A percentile compares a stretch with the other conserved stretches of the same genome.
phyloP scores from a whole-genome alignment of 2,888 invertebrate genomes.

The Drosophila mimetica region DNA sequence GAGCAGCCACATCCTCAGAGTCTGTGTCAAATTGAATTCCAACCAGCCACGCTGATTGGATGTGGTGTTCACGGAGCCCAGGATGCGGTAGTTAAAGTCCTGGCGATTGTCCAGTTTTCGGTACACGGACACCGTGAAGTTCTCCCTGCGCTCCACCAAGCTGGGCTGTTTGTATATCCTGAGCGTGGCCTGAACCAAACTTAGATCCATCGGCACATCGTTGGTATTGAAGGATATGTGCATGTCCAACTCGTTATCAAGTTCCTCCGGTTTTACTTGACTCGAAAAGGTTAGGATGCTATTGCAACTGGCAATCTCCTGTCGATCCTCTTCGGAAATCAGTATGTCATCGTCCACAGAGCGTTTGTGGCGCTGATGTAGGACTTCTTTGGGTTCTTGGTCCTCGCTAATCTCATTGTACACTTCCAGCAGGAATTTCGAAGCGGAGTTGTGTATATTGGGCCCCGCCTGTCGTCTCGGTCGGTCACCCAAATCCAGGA shows the following conservation, averaged over 20 bases:
- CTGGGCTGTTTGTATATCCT: conserved; percentile 88
- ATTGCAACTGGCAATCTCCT: conserved; percentile 94
- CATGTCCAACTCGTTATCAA: conserved; percentile 28
- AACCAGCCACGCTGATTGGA: conserved; percentile 92
- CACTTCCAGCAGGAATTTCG: conserved; percentile 93
- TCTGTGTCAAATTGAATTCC: conserved; percentile 91
- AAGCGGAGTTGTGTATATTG: conserved; percentile 85
- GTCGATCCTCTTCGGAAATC: conserved; percentile 91
- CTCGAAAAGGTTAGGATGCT: conserved; percentile 97
- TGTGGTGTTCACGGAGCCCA: conserved; percentile 90
- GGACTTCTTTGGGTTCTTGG: conserved; percentile 65
- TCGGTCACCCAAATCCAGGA: conserved; percentile 93
- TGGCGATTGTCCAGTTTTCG: conserved; percentile 55
- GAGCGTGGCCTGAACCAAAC: conserved; percentile 92
- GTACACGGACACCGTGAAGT: conserved; percentile 75
- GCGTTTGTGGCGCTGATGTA: conserved; percentile 71
- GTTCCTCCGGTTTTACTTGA: conserved; percentile 25
- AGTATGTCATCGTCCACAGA: conserved; percentile 81
- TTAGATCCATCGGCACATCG: conserved; percentile 92
- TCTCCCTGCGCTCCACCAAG: conserved; percentile 21
- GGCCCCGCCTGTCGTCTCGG: conserved; percentile 86
- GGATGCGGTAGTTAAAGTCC: conserved; percentile 86
- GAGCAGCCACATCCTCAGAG: conserved; percentile 90
- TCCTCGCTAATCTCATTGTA: conserved; percentile 90
- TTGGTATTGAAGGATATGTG: conserved; percentile 94